Percentiles rank a stretch among this genome's conserved stretches.
Evolutionary conservation across 1,140 invertebrate species (phyloP).

Genomic region (Zophobas morio): DNA sequence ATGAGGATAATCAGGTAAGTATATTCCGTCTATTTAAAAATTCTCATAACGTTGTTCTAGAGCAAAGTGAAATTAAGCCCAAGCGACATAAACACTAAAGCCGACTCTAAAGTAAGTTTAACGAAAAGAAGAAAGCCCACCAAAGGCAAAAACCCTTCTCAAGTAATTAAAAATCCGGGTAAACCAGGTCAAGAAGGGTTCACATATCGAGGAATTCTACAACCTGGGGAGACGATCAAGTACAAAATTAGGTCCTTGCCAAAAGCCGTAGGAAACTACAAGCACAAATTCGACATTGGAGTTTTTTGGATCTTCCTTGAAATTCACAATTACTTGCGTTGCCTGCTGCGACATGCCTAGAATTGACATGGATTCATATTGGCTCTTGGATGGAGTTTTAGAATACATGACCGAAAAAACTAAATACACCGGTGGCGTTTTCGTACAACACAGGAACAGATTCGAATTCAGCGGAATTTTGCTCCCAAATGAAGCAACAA

Average conservation of each 20-base stretch:
- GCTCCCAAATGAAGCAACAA: background rate
- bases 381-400: slow-evolving; percentile 55
- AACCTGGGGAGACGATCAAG: slow-evolving; percentile 53
- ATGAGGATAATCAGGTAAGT: background rate
- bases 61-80: too few species aligned
- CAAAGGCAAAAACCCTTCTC: too few species aligned
- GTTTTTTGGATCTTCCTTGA: slow-evolving; percentile 48
- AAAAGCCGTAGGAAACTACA: slow-evolving; percentile 55
- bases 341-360: slow-evolving; percentile 60
- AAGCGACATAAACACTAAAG: too few species aligned
- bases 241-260: slow-evolving; percentile 59
- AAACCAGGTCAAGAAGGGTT: slow-evolving; percentile 4
- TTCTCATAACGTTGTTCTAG: background rate
- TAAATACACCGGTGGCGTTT: slow-evolving; percentile 54
- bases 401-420: slow-evolving; percentile 50
- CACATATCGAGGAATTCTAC: slow-evolving; percentile 52
- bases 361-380: slow-evolving; percentile 56
- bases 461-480: slow-evolving; percentile 61
- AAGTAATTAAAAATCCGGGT: too few species aligned
- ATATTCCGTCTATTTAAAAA: background rate
- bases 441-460: slow-evolving; percentile 52
- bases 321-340: slow-evolving; percentile 52
- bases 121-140: too few species aligned
- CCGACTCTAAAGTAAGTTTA: too few species aligned
- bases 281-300: slow-evolving; percentile 56